phyloP scores from a whole-genome alignment of 2,888 invertebrate species.

The Brachylomia viminalis region DNA sequence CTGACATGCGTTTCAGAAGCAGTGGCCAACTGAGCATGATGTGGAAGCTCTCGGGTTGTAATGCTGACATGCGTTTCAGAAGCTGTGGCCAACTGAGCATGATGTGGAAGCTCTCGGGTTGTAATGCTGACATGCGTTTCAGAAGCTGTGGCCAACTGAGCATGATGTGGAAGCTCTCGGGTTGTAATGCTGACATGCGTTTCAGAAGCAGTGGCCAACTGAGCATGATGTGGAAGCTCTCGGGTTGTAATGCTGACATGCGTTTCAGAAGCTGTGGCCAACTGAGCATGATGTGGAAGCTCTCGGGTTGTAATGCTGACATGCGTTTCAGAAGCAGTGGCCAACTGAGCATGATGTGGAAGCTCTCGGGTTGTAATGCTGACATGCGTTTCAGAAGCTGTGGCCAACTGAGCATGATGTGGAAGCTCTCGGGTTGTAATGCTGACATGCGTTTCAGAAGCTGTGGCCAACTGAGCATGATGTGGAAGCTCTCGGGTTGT shows the following conservation, averaged over 20 bases:
- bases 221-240: background rate
- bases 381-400: background rate
- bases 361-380: background rate
- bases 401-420: background rate
- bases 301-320: background rate
- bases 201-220: background rate
- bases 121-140: background rate
- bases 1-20: background rate
- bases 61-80: background rate
- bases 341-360: background rate
- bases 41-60: background rate
- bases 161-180: background rate
- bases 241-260: background rate
- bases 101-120: background rate
- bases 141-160: background rate
- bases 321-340: background rate
- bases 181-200: background rate
- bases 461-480: background rate
- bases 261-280: background rate
- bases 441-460: background rate
- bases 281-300: background rate
- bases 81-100: background rate
- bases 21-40: background rate
- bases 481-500: background rate
- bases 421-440: background rate